Conservation (phyloP, 2,888 invertebrate genomes). For the Drosophila mettleri region DNA sequence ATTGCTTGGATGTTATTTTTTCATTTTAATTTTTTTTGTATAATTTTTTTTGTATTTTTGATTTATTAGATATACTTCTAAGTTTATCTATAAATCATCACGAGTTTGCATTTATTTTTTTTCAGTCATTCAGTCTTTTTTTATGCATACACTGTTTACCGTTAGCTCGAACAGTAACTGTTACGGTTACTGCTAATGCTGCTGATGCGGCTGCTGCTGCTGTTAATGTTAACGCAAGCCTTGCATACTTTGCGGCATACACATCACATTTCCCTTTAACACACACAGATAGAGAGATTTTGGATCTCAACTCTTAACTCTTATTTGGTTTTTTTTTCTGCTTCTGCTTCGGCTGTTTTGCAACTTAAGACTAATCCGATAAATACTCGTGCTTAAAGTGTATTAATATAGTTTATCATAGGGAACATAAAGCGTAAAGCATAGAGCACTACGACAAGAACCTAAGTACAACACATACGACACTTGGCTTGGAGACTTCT, state of each 20-base stretch:
- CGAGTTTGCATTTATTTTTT: slow-evolving; percentile 33
- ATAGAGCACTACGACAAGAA: slow-evolving; percentile 60
- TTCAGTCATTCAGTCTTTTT: slow-evolving; percentile 73
- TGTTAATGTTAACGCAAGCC: slow-evolving; percentile 1
- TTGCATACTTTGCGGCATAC: slow-evolving; percentile 54
- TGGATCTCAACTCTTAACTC: slow-evolving; percentile 59
- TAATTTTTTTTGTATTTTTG: slow-evolving; percentile 20
- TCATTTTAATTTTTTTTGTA: slow-evolving; percentile 32
- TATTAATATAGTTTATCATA: slow-evolving; percentile 37
- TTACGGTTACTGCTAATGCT: slow-evolving; percentile 9
- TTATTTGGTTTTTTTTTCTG: slow-evolving; percentile 5
- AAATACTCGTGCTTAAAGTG: slow-evolving; percentile 26
- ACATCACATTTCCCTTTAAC: slow-evolving; percentile 69
- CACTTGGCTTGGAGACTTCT: slow-evolving; percentile 48
- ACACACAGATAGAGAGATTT: slow-evolving; percentile 44
- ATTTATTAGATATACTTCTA: slow-evolving; percentile 38
- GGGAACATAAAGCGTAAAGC: slow-evolving; percentile 72
- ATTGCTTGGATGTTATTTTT: slow-evolving; percentile 77
- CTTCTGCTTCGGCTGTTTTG: slow-evolving; percentile 21
- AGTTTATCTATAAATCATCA: slow-evolving; percentile 61
- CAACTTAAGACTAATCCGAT: slow-evolving; percentile 55
- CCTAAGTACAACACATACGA: slow-evolving; percentile 76
- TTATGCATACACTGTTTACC: slow-evolving; percentile 57
- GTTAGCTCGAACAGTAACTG: slow-evolving; percentile 24
- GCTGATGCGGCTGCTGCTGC: slow-evolving; percentile 3